Conservation (phyloP, 1,140 invertebrate species). For the Papilio polytes region DNA sequence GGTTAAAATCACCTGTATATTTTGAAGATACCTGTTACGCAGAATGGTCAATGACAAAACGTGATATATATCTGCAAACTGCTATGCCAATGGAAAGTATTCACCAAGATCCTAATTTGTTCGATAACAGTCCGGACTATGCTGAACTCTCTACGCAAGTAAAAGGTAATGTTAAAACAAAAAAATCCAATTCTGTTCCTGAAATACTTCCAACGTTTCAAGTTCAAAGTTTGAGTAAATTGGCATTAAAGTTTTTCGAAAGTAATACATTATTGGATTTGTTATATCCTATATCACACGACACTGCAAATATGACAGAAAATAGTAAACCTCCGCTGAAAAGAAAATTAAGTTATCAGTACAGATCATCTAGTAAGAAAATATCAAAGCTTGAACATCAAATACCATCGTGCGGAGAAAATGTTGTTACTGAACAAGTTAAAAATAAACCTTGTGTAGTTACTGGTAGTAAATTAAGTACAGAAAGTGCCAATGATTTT, state of each 20-base stretch:
- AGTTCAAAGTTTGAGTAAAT: background rate
- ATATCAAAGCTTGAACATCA: background rate
- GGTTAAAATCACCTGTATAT: background rate
- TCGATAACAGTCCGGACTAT: background rate
- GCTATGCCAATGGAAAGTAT: background rate
- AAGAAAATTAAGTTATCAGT: conserved; percentile 37
- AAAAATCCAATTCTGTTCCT: background rate
- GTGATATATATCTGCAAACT: conserved; percentile 29
- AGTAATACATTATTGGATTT: conserved; percentile 12
- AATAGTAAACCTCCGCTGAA: conserved; percentile 31
- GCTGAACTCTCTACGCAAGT: conserved; percentile 49
- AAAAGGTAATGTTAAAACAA: conserved; percentile 46
- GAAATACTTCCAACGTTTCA: background rate
- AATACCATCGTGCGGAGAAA: background rate
- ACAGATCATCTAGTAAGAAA: background rate
- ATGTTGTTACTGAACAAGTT: background rate
- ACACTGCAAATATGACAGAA: background rate
- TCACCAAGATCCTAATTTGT: background rate
- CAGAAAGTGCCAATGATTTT: background rate
- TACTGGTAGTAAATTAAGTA: background rate
- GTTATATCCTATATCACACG: conserved; percentile 8
- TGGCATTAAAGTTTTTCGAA: conserved; percentile 35
- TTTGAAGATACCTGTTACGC: conserved; percentile 44
- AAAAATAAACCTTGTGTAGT: background rate
- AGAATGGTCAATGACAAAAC: conserved; percentile 58